These are phyloP conservation scores for Drosophila koepferae DNA, from an alignment of 2,888 invertebrate species.

Conservation along the genomic window DNA sequence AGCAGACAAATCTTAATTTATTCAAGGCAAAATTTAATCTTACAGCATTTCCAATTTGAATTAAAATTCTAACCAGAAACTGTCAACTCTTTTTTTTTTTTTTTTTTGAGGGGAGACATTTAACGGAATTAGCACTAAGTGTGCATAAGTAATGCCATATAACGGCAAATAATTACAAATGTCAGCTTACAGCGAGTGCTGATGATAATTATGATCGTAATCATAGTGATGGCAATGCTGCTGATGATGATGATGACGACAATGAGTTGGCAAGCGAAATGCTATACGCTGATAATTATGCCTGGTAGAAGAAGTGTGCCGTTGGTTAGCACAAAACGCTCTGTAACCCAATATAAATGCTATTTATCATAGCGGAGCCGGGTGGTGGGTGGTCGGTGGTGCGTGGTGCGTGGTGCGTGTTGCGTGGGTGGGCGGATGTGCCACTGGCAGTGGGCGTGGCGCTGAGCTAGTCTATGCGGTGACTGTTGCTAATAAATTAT, in stretches of 20 bases:
- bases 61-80: conserved; percentile 26
- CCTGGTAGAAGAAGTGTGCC: conserved; percentile 60
- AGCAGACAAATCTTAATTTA: conserved; percentile 35
- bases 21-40: conserved; percentile 36
- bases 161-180: conserved; percentile 75
- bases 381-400: not conserved
- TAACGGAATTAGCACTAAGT: conserved; percentile 66
- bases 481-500: conserved; percentile 80
- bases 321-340: conserved; percentile 55
- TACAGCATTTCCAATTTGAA: conserved; percentile 6
- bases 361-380: conserved; percentile 70
- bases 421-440: conserved; percentile 12
- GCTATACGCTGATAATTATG: conserved; percentile 53
- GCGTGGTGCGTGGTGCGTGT: conserved; percentile 30
- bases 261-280: conserved; percentile 32
- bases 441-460: conserved; percentile 40
- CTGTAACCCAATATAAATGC: conserved; percentile 79
- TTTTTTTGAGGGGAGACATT: conserved; percentile 17
- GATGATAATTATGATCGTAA: conserved; percentile 1
- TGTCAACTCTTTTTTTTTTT: conserved; percentile 55
- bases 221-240: not conserved
- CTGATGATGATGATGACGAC: not conserved
- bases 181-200: conserved; percentile 57
- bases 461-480: conserved; percentile 55
- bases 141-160: conserved; percentile 74